Evolutionary conservation across 2,888 invertebrate species (phyloP), one percentile per base, ranked within the genome.

Genomic region (Epirrhoe tristata): DNA sequence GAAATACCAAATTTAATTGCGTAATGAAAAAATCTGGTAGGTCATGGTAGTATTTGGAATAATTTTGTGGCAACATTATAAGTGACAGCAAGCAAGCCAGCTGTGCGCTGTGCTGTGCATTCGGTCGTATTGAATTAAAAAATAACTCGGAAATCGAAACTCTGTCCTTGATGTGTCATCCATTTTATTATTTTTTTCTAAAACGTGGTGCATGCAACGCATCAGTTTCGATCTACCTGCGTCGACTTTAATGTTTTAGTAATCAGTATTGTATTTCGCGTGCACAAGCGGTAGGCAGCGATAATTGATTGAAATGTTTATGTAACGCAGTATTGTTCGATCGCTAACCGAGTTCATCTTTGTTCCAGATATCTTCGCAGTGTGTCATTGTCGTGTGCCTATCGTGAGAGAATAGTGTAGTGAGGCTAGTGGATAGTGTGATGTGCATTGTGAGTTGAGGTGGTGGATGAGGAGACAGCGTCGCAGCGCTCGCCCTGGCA

Each of bases 81-180:
- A 72, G 76, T 75, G 77, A 91, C 91, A 91, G 88, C 81, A 83
- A 86, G 90, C 90, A 83, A 86, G 90, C 90, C 91, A 92, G 91
- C 92, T 91, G 91, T 88, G 87, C 85, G 77, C 39, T 82, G 52
- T 63, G 63, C 55, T 68, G 59, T 59, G 67, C 52, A 66, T 55
- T 67, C 52, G 24, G 24, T 24, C 24, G 64, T 64, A 63, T 14
- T 87, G 81, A 82, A 85, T 86, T 88, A 88, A 90, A 92, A 91
- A 91, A 90, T 91, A 90, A 83, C 81, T 88, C 83, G 81, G 83
- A 85, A 86, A 87, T 77, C 82, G 78, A 83, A 85, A 79, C 80
- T 82, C 84, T 86, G 89, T 88, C 90, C 89, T 92, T 91, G 92
- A 87, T 91, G 90, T 91, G 93, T 93, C 93, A 91, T 90, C 91